Base-by-base conservation (phyloP, 2,113 vertebrate genomes). In the Hippoglossus stenolepis region DNA sequence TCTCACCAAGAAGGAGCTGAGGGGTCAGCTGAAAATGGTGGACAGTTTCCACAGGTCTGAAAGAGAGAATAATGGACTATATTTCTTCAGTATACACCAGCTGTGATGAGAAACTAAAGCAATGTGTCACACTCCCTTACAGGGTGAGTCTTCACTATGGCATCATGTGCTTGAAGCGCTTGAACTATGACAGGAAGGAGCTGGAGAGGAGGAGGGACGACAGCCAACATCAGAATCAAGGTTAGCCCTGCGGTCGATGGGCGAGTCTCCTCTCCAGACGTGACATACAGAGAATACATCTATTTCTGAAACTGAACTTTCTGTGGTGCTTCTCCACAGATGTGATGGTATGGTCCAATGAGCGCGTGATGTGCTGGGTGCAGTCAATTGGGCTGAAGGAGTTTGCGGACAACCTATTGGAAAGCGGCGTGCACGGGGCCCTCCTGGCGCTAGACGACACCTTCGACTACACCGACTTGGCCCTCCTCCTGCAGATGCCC, bases 301-400 rank as follows among this genome's bases (percentile, higher is more conserved):
- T 57, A n/a, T 20, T 8, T 49, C n/a, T 23, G 5, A 13, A 21
- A 11, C n/a, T 4, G 54, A 14, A 24, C 6, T 62, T 17, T 75
- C 21, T 56, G 57, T 20, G 17, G 35, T 9, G 47, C 20, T 12
- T 26, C 74, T 60, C 60, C 65, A 20, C 87, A 97, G 97, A 97
- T 75, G 96, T 97, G 80, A 96, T 98, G 96, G 96, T 97, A 53
- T 98, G 96, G 97, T 97, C 96, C 80, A 98, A 98, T 26, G 96
- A 97, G 84, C 93, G 97, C 6, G 97, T 98, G 70, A 97, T 97
- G 96, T 96, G 96, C 81, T 98, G 97, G 97, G 95, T 97, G 40
- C 96, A 97, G 90, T 92, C 94, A 20, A 95, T 98, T 15, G 97
- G 97, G 18, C 93, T 98, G 82, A 97, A 97, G 89, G 97, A 98